A percentile compares a stretch with the other conserved stretches of the same genome.
These are phyloP conservation scores for Euzetes globulus DNA, from an alignment of 2,888 invertebrate species.

Conservation along the genomic window DNA sequence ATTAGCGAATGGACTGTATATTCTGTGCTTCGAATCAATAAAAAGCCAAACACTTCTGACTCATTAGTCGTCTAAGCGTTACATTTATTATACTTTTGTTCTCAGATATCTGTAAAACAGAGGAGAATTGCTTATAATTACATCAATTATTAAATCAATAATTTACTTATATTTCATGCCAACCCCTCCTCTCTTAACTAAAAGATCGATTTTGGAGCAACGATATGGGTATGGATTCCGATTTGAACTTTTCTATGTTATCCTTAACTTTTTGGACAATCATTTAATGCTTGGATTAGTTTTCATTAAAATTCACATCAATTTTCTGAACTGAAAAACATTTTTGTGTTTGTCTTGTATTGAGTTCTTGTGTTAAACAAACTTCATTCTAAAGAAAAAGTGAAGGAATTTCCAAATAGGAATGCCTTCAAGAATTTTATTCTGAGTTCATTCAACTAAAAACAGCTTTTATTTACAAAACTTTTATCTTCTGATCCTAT, in stretches of 20 bases:
- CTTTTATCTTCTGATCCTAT: constrained; percentile 16
- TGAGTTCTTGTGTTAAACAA: background rate
- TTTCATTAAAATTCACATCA: background rate
- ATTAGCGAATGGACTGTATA: background rate
- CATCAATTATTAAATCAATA: constrained; percentile 27
- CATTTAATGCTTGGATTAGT: constrained; percentile 1
- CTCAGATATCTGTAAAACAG: background rate
- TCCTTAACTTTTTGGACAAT: background rate
- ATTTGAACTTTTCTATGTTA: background rate
- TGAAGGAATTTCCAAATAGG: background rate
- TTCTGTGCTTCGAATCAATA: background rate
- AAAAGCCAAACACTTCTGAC: constrained; percentile 4
- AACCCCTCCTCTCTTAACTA: background rate
- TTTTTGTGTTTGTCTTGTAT: background rate
- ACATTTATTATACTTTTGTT: background rate
- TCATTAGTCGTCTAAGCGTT: background rate
- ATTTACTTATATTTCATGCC: constrained; percentile 16
- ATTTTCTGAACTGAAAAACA: background rate
- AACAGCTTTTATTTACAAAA: background rate
- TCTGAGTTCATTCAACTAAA: background rate
- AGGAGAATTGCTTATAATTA: background rate
- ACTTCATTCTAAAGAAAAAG: background rate
- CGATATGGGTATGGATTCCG: constrained; percentile 33
- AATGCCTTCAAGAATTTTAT: background rate
- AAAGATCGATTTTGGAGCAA: constrained; percentile 30